Evolutionary conservation across 2,113 vertebrate genomes (phyloP), one percentile per base, ranked within the genome.

Genomic region (Trogon melanurus): DNA sequence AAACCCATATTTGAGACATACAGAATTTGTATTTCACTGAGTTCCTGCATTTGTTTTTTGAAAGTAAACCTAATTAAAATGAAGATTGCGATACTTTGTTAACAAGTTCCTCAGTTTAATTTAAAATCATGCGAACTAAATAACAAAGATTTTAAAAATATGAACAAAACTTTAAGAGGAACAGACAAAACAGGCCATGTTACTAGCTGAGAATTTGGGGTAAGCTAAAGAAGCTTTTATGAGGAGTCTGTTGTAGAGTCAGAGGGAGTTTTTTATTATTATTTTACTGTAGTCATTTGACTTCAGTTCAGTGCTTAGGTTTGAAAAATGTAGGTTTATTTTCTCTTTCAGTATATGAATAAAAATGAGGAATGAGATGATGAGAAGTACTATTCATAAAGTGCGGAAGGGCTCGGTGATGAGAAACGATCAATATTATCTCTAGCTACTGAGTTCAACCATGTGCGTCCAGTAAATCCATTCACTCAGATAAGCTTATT

Each of bases 261-360:
- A 75, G 30, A 74, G 51, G 41, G 41, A 41, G 5, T 23, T 44
- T 70, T 45, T 23, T 66, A 61, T 66, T 84, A 84, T 75, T 64
- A 62, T 83, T 85, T 70, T 91, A 86, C 80, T 80, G 16, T 66
- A 80, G 72, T 58, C 6, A 62, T 94, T 89, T 87, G 58, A 74
- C 64, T 89, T 74, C 72, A 58, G 56, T 94, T 94, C 78, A 75
- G 0, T 72, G 66, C 74, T 88, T 82, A 85, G 38, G 18, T 64
- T 79, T 73, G 23, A 56, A 86, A 87, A 91, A 91, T 36, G 22
- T 36, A 26, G 75, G 27, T 93, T 97, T 93, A 51, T 93, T 96
- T 95, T 89, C 53, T 91, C 48, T 93, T 75, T 85, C 32, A 60
- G 2, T 56, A 4, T 67, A 81, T 94, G 66, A 80, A 93, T 94